Percentiles rank a stretch among this genome's conserved stretches.
Conservation (phyloP, 1,140 invertebrate species). For the Drosophila sechellia region DNA sequence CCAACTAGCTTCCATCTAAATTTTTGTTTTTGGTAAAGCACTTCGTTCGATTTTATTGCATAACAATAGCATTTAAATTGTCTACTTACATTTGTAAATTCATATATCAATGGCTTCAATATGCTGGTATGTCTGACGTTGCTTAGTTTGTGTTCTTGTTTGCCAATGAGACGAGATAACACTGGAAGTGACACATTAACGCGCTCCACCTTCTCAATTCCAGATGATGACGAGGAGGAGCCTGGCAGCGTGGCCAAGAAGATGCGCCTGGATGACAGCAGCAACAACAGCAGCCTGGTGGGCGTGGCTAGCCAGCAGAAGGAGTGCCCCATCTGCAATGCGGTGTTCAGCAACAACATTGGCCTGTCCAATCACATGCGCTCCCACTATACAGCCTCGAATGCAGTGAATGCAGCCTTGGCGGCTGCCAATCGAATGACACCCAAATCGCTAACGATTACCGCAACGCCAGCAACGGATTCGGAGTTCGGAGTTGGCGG, state of each 20-base stretch:
- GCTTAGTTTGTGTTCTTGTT: neutral
- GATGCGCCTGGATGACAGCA: slow-evolving; percentile 73
- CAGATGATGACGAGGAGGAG: slow-evolving; percentile 77
- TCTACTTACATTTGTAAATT: neutral
- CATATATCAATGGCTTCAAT: slow-evolving; percentile 5
- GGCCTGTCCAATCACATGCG: slow-evolving; percentile 84
- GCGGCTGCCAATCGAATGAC: slow-evolving; percentile 72
- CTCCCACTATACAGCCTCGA: slow-evolving; percentile 75
- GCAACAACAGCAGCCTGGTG: slow-evolving; percentile 63
- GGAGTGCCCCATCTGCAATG: slow-evolving; percentile 81
- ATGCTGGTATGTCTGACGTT: neutral
- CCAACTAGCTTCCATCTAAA: no score
- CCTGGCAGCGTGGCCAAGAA: slow-evolving; percentile 66
- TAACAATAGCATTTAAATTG: no score
- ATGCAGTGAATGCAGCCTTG: slow-evolving; percentile 57
- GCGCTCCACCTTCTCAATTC: slow-evolving; percentile 3
- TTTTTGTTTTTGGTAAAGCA: no score
- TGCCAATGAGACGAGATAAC: no score
- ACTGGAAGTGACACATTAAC: neutral
- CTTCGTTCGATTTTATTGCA: neutral
- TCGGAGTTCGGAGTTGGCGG: neutral
- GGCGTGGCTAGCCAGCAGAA: slow-evolving; percentile 62
- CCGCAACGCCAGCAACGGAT: slow-evolving; percentile 53
- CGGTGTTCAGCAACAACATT: slow-evolving; percentile 79
- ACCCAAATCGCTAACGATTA: slow-evolving; percentile 74